A percentile compares a stretch with the other conserved stretches of the same genome.
phyloP scores from a whole-genome alignment of 2,888 invertebrate genomes.

The Hemistola chrysoprasaria region DNA sequence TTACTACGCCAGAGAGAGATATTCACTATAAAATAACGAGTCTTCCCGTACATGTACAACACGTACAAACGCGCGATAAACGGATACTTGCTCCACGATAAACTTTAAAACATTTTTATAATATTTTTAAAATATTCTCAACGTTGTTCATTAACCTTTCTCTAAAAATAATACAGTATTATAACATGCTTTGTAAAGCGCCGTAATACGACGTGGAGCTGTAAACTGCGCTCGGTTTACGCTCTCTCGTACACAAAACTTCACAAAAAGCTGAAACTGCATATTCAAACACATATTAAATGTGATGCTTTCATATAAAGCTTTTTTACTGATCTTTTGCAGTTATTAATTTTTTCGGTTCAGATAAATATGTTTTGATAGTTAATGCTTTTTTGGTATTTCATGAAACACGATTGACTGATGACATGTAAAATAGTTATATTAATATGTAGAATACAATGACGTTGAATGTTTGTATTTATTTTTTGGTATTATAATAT shows the following conservation, averaged over 20 bases:
- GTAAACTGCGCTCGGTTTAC: slow-evolving; percentile 11
- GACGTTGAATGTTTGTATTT: too few species aligned
- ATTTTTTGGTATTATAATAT: too few species aligned
- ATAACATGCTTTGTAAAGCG: slow-evolving; percentile 12
- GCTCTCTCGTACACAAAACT: slow-evolving; percentile 7
- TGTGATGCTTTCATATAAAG: neutral
- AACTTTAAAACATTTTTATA: slow-evolving; percentile 13
- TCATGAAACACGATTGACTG: too few species aligned
- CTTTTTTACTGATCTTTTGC: neutral
- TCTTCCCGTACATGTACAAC: slow-evolving; percentile 1
- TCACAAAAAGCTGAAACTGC: slow-evolving; percentile 9
- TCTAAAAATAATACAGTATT: slow-evolving; percentile 15
- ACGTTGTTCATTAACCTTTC: slow-evolving; percentile 16
- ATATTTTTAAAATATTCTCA: slow-evolving; percentile 15
- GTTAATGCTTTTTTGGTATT: too few species aligned
- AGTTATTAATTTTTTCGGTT: neutral
- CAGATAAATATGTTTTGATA: too few species aligned
- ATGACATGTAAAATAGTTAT: too few species aligned
- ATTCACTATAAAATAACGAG: too few species aligned
- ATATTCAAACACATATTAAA: slow-evolving; percentile 12
- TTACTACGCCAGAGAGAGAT: too few species aligned
- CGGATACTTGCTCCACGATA: slow-evolving; percentile 4
- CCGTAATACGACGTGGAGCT: neutral
- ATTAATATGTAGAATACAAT: too few species aligned
- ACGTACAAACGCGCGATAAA: slow-evolving; percentile 6